These are phyloP conservation scores for Platypus cylindrus DNA, from an alignment of 2,888 invertebrate species.

Conservation along the genomic window DNA sequence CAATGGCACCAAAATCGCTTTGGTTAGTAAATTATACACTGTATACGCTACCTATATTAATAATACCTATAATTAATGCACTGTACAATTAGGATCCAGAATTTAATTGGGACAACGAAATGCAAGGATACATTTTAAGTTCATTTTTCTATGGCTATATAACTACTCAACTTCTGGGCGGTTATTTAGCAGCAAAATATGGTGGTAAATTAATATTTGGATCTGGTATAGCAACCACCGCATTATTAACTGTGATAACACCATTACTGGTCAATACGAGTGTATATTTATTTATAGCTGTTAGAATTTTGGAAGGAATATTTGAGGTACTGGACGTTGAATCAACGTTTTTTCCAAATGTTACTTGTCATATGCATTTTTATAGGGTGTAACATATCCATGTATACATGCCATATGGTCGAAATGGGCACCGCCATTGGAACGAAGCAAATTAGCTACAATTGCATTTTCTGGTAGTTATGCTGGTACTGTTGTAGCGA, in stretches of 20 bases:
- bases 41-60: too few species aligned
- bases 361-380: conserved; percentile 3
- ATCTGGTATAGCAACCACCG: conserved; percentile 63
- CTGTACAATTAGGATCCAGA: conserved; percentile 44
- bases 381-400: conserved; percentile 62
- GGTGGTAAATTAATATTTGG: conserved; percentile 79
- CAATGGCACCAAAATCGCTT: conserved; percentile 46
- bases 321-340: conserved; percentile 30
- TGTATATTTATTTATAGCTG: conserved; percentile 53
- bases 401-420: conserved; percentile 77
- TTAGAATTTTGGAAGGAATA: conserved; percentile 39
- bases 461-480: conserved; percentile 79
- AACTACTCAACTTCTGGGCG: conserved; percentile 70
- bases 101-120: conserved; percentile 68
- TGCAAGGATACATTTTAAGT: conserved; percentile 67
- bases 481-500: conserved; percentile 71
- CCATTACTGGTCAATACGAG: conserved; percentile 65
- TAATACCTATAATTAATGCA: too few species aligned
- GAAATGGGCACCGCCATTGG: conserved; percentile 68
- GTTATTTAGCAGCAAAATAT: conserved; percentile 68
- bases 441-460: conserved; percentile 66
- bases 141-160: conserved; percentile 87
- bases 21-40: conserved; percentile 41
- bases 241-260: conserved; percentile 66
- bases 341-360: neutral